Base-by-base conservation (phyloP, 1,140 invertebrate species). In the Zaprionus nigranus region DNA sequence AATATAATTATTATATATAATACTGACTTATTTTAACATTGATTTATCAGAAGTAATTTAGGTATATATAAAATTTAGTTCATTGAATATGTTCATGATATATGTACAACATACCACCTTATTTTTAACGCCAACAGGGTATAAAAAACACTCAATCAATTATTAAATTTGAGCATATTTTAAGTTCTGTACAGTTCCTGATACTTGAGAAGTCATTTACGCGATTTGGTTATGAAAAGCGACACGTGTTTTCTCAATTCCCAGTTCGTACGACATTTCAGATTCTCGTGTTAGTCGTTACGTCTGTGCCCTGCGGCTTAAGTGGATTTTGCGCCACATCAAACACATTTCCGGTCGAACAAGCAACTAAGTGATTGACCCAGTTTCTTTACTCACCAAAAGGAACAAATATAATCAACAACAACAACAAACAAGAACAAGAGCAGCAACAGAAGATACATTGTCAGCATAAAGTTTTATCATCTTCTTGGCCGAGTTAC, bases 331-430 rank as follows among this genome's bases (percentile, higher is more conserved):
- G 64, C 65, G 56, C 57, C 43, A 34, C 43, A 46, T 60, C 56
- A 73, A 40, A 73, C 34, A 68, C 71, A 79, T 66, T 71, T 65
- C 46, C 22, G 28, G 46, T 28, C 49, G 43, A 34, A 56, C 46
- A 61, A 60, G 53, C 60, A 54, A 46, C 30, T 68, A 51, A 73
- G 70, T 73, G 83, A 82, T 82, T 85, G 82, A 85, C 83, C 83
- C 68, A 85, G 82, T 85, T 86, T 86, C 63, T 40, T 58, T 46
- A 57, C 9, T 0, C 38, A 46, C 30, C 9, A 38, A 36, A 46
- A 40, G 20, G n/a, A 26, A 64, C 51, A 34, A 56, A n/a, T 46
- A 56, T 51, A 40, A 17, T 66, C 53, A 34, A 20, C 36, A 24
- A 53, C n/a, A 20, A 22, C 12, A 26, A 26, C 3, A 26, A 43